Base-by-base conservation (phyloP, 1,140 invertebrate species). In the Hyles euphorbiae region DNA sequence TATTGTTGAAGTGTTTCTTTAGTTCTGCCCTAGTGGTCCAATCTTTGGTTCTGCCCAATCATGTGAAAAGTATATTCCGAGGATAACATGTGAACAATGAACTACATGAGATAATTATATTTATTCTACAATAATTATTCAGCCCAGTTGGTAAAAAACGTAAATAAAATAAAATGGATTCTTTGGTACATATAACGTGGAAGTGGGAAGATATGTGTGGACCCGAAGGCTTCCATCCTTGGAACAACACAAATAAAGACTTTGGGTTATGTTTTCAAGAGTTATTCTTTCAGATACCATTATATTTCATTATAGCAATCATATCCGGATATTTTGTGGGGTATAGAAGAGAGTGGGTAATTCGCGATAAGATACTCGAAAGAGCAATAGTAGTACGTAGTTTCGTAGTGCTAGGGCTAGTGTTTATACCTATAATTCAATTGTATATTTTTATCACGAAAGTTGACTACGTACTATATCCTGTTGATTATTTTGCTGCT, bases 201-300 rank as follows among this genome's bases (percentile, higher is more conserved):
- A 91, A 92, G 67, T 95, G 94, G 94, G 92, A 92, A 47, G 91
- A 94, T 63, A 91, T 95, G 63, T 96, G 95, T 82, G 93, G 93
- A 6, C 89, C 91, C 11, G 89, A 89, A 22, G 93, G 91, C 8
- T 84, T 95, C 36, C 87, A 90, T 55, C 90, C 93, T 1, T 93
- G 94, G 89, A 92, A 93, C 75, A 81, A 91, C 11, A 75, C 87
- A n/a, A 91, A 90, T 5, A 92, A 92, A 70, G 94, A 96, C 82
- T 90, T 97, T 68, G 92, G 94, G 65, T 85, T 93, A 49, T 97
- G 96, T 80, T 97, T 97, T 77, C 94, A 96, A 81, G 92, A 95
- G 75, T 76, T 96, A 47, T 93, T 92, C 66, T 89, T 96, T 48
- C 91, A 94, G 78, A 90, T 95, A 58, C 95, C 95, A 33, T 77